Base-by-base conservation (phyloP, 1,140 invertebrate genomes). In the Pemphigus obesinymphae region DNA sequence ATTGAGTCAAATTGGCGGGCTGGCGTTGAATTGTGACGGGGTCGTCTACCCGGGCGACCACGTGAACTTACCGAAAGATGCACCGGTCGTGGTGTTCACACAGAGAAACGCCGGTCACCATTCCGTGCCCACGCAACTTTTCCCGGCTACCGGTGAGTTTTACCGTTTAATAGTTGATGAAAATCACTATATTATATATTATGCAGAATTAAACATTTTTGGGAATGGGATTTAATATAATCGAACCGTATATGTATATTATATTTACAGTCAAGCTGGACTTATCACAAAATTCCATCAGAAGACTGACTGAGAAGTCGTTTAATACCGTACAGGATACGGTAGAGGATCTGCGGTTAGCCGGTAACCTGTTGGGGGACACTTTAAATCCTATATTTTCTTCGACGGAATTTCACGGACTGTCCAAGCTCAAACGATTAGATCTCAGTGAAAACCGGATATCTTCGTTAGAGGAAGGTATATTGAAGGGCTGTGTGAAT, bases 371-470 rank as follows among this genome's bases (percentile, higher is more conserved):
- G 26, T 88, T 97, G 4, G 95, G 95, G 1, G 95, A 96, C 85
- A 94, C 92, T 84, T 87, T 96, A 1, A 96, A 96, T 87, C 95
- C 95, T 0, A 95, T 96, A 82, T 96, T 96, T 86, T 94, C 94
- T 2, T 93, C 92, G 15, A 92, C 91, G 29, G 95, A 96, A 86
- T 91, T 96, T 82, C 93, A 93, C 82, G 91, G 92, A n/a, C 86
- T 95, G 73, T 88, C 88, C 2, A 89, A 91, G 82, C 86, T 96
- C n/a, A 89, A 90, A 83, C 85, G 92, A 5, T 86, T 97, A 34
- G 94, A 96, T 87, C 88, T 96, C 8, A 92, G 91, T 31, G 91
- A 91, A 20, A 97, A 97, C 85, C 90, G 89, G 61, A 92, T 97
- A 48, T 90, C 91, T 83, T 91, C 92, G 1, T 88, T 96, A 23